phyloP scores from a whole-genome alignment of 2,797 vertebrate genomes.

The Coluber constrictor region DNA sequence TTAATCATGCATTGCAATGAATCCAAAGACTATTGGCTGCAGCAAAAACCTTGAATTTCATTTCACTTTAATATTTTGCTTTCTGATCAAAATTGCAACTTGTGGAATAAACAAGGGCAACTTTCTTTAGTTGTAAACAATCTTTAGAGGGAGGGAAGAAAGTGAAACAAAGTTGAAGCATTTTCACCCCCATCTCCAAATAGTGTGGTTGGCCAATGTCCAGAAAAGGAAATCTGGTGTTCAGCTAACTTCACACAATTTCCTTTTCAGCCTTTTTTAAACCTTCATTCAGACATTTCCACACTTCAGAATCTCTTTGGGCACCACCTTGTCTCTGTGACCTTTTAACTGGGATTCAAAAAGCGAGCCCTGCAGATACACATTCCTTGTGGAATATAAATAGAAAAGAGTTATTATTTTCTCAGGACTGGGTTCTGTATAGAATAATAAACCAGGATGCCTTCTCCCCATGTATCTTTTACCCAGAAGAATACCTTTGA shows the following conservation, averaged over 20 bases:
- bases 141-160: not conserved
- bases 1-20: not conserved
- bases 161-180: not conserved
- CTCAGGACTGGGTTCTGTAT: not conserved
- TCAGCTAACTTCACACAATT: not conserved
- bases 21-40: not conserved
- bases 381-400: not conserved
- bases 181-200: not conserved
- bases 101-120: not conserved
- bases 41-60: not conserved
- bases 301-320: not conserved
- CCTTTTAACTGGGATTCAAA: constrained; percentile 61
- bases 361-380: not conserved
- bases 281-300: not conserved
- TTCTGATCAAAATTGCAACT: not conserved
- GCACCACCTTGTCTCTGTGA: constrained; percentile 37
- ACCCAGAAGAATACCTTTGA: not conserved
- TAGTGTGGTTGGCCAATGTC: not conserved
- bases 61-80: not conserved
- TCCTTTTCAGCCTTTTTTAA: not conserved
- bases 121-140: not conserved
- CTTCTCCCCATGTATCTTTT: not conserved
- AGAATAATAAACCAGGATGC: not conserved
- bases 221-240: not conserved
- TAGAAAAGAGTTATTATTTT: not conserved